Base-by-base conservation (phyloP, 2,888 invertebrate genomes). In the Torymus aiolomorphi region DNA sequence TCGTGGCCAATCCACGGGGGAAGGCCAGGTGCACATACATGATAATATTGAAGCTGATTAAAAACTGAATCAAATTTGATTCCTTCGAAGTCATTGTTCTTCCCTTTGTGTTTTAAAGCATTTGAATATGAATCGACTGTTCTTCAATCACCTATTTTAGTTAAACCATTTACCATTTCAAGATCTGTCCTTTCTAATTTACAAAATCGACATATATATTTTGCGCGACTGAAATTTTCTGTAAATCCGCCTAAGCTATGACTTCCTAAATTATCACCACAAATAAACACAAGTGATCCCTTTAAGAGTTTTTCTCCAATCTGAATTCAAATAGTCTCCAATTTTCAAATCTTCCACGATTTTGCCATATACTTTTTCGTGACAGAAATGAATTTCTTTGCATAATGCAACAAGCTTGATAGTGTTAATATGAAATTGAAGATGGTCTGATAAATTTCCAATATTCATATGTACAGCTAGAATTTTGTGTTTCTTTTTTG, bases 241-340 rank as follows among this genome's bases (percentile, higher is more conserved):
- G 49, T 51, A 83, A 84, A 86, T 12, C 86, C 86, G 20, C 86
- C 87, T 59, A 87, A 83, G 82, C 85, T 81, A 73, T 87, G 86
- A 67, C 84, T 77, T n/a, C 80, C 80, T 14, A 82, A 73, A 75
- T 80, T 82, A 52, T 82, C 78, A 0, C 82, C 82, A 52, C 75
- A 20, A 11, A 87, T 82, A 51, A 76, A 78, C 62, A 85, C 49
- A 20, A 87, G 1, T 42, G 83, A 69, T 3, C 85, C 86, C 78
- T 82, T 82, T 24, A 83, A 52, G 54, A 11, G 16, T 24, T 73
- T 59, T 16, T 81, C 83, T 18, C n/a, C 31, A n/a, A 78, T 18
- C 1, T 31, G 13, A 0, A 78, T 56, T n/a, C 78, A 67, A 4
- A 31, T 5, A n/a, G 5, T 70, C 83, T 86, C 86, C 74, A 20